phyloP scores from a whole-genome alignment of 2,113 vertebrate genomes.

The Peromyscus polionotus region DNA sequence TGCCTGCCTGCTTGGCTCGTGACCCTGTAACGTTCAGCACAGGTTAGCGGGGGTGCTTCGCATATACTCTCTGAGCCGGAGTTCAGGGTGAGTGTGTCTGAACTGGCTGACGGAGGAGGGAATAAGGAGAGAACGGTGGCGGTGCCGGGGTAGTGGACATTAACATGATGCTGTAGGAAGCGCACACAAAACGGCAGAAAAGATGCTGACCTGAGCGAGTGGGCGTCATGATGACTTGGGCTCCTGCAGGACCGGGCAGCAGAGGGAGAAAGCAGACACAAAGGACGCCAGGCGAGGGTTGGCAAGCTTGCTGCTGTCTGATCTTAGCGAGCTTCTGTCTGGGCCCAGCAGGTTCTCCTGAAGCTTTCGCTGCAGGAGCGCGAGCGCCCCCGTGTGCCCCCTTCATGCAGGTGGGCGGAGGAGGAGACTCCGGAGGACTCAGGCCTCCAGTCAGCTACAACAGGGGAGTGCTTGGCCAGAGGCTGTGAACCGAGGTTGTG shows the following conservation, averaged over 20 bases:
- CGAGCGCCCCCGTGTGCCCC: not conserved
- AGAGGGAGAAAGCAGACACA: not conserved
- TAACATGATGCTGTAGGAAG: not conserved
- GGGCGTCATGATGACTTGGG: not conserved
- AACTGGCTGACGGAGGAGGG: not conserved
- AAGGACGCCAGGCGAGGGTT: not conserved
- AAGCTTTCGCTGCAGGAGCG: not conserved
- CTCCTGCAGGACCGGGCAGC: not conserved
- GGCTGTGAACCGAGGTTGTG: not conserved
- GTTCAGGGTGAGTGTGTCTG: not conserved
- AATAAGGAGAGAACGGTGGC: not conserved
- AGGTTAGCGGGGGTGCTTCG: not conserved
- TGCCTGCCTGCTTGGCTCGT: not conserved
- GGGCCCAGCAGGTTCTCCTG: not conserved
- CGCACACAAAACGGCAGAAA: not conserved
- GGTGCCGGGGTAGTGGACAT: not conserved
- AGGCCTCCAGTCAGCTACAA: not conserved
- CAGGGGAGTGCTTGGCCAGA: not conserved
- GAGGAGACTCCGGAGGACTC: not conserved
- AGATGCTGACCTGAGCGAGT: not conserved
- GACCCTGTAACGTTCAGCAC: not conserved
- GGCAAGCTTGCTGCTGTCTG: not conserved
- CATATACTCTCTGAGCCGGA: not conserved
- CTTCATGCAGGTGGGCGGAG: not conserved
- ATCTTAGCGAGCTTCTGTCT: not conserved